Evolutionary conservation across 2,888 invertebrate species (phyloP), one percentile per base, ranked within the genome.

Genomic region (Cerastis leucographa): DNA sequence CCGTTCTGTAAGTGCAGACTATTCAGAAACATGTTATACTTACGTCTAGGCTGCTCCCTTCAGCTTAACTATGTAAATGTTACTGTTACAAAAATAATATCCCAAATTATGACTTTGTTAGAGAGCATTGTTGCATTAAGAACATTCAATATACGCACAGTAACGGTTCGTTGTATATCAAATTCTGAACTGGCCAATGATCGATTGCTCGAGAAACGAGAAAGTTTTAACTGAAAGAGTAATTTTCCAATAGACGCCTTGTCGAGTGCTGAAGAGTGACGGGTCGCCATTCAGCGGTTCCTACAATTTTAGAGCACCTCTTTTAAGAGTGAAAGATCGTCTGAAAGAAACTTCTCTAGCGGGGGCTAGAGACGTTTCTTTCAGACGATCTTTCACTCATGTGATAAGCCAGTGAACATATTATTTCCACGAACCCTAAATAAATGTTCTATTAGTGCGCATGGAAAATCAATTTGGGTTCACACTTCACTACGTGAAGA

Each of bases 191-290:
- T 79, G 64, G 61, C 42, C 29, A 40, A 76, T 71, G 66, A 76
- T 82, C 71, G 76, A 85, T 86, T 76, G 67, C 68, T 77, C 51
- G 62, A 74, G 51, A 82, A 84, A 69, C 64, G 75, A 61, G 56
- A 86, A 88, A 87, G 76, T 88, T 86, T 83, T 81, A 72, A 72
- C 70, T 81, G 74, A 76, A 85, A 81, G 68, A 77, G 59, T 75
- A 64, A 79, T 88, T 85, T 80, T 83, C 46, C 72, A 68, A 71
- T 71, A 54, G 71, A 76, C 65, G 66, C 76, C 74, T 85, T 76
- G 66, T 79, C 71, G 73, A 83, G 87, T 70, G 81, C 76, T 74
- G 71, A 80, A 80, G 74, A 71, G 71, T 67, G 71, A 80, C 82
- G 74, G 76, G 71, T 65, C 67, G 59, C 76, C 22, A 70, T 86